Percentiles rank a stretch among this genome's conserved stretches.
These are phyloP conservation scores for Artibeus lituratus DNA, from an alignment of 2,797 vertebrate species.

Conservation along the genomic window DNA sequence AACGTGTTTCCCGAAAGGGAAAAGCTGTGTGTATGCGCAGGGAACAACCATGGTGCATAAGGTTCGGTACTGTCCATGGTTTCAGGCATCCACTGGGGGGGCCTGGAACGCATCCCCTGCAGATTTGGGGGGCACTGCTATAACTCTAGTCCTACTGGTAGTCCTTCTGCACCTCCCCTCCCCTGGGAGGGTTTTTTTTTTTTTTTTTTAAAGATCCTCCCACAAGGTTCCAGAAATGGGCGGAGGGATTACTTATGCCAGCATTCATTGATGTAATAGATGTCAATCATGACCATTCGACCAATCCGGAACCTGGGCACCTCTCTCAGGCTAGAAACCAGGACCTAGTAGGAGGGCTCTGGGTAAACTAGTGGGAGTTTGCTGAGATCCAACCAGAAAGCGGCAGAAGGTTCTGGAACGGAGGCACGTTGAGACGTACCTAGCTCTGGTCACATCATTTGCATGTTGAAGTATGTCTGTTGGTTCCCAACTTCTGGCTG, in stretches of 20 bases:
- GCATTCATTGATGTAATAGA: neutral
- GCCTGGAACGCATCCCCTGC: too few species aligned
- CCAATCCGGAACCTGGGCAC: neutral
- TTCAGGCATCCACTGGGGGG: neutral
- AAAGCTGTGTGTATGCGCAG: too few species aligned
- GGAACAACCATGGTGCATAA: neutral
- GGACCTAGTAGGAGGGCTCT: neutral
- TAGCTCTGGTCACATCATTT: neutral
- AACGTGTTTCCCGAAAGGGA: neutral
- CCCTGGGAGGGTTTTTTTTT: neutral
- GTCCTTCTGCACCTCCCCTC: neutral
- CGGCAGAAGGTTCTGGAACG: neutral
- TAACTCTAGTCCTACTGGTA: neutral
- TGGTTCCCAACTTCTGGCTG: neutral
- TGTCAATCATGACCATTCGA: neutral
- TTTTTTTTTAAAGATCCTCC: neutral
- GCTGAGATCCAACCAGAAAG: neutral
- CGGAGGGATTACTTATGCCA: neutral
- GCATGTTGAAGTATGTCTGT: neutral
- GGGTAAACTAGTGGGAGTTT: neutral
- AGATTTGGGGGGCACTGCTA: neutral
- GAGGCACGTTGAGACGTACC: neutral
- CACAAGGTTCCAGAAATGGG: neutral
- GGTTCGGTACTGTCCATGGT: neutral
- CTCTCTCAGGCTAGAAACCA: neutral